Evolutionary conservation across 2,888 invertebrate species (phyloP).

Genomic region (Bhutanitis thaidina): DNA sequence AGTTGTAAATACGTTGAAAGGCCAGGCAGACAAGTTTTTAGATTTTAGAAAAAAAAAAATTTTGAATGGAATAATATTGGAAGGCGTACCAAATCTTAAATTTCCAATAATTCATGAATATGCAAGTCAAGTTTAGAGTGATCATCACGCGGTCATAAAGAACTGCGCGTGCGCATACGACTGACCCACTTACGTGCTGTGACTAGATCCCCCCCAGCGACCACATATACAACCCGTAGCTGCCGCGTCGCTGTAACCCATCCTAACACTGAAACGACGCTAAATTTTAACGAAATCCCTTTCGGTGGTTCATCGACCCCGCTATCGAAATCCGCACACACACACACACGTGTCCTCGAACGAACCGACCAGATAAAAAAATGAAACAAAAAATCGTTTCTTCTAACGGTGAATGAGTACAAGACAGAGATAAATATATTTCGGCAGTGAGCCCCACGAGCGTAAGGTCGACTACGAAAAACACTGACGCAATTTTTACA

Average conservation of each 20-base stretch:
- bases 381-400: conserved; percentile 64
- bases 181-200: conserved; percentile 67
- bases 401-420: conserved; percentile 66
- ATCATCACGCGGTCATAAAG: conserved; percentile 43
- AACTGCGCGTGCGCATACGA: conserved; percentile 60
- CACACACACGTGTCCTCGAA: conserved; percentile 66
- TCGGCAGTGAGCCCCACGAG: conserved; percentile 59
- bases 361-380: conserved; percentile 63
- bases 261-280: conserved; percentile 58
- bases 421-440: conserved; percentile 77
- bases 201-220: conserved; percentile 46
- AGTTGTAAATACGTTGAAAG: too few species aligned
- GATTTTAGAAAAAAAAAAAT: too few species aligned
- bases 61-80: not conserved
- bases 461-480: conserved; percentile 76
- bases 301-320: conserved; percentile 72
- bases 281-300: conserved; percentile 68
- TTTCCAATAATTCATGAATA: not conserved
- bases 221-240: conserved; percentile 49
- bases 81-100: not conserved
- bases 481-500: conserved; percentile 80
- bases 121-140: conserved; percentile 1
- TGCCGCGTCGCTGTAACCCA: conserved; percentile 41
- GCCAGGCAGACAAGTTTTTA: too few species aligned
- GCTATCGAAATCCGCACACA: conserved; percentile 79